Percentiles rank a stretch among this genome's conserved stretches.
phyloP scores from a whole-genome alignment of 2,888 invertebrate species.

The Synergus itoensis region DNA sequence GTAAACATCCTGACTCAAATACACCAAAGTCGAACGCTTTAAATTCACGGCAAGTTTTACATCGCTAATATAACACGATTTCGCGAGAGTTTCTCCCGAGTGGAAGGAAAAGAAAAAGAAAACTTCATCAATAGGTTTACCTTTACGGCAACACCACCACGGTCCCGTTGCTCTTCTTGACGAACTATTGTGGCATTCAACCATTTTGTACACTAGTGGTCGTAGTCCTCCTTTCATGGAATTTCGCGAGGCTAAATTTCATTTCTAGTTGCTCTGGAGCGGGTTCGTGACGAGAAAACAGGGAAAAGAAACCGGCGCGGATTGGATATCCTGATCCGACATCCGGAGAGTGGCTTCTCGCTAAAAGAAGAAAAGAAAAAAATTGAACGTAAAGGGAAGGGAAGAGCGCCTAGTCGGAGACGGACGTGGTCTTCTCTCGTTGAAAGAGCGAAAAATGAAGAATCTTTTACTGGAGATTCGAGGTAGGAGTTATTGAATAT shows the following conservation, averaged over 20 bases:
- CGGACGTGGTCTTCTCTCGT: slow-evolving; percentile 58
- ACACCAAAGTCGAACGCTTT: slow-evolving; percentile 14
- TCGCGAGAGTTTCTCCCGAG: not conserved
- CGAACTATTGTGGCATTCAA: slow-evolving; percentile 55
- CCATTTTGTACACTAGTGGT: slow-evolving; percentile 22
- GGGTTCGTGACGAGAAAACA: slow-evolving; percentile 35
- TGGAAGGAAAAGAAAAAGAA: slow-evolving; percentile 6
- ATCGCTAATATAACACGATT: slow-evolving; percentile 42
- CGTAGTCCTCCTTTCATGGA: slow-evolving; percentile 42
- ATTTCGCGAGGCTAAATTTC: slow-evolving; percentile 53
- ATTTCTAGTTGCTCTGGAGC: slow-evolving; percentile 43
- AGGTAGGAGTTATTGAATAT: slow-evolving; percentile 73
- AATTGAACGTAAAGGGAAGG: not conserved
- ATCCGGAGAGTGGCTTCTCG: not conserved
- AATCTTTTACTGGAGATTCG: slow-evolving; percentile 46
- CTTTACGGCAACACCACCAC: slow-evolving; percentile 15
- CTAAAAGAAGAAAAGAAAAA: not conserved
- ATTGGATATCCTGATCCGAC: slow-evolving; percentile 23
- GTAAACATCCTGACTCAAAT: slow-evolving; percentile 23
- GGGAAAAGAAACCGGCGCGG: slow-evolving; percentile 18
- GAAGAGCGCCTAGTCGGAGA: slow-evolving; percentile 26
- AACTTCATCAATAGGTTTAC: slow-evolving; percentile 39
- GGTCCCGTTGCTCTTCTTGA: slow-evolving; percentile 44
- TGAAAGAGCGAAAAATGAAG: slow-evolving; percentile 56
- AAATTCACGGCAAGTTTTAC: slow-evolving; percentile 37